phyloP scores from a whole-genome alignment of 1,140 invertebrate genomes.

The Drosophila paulistorum region DNA sequence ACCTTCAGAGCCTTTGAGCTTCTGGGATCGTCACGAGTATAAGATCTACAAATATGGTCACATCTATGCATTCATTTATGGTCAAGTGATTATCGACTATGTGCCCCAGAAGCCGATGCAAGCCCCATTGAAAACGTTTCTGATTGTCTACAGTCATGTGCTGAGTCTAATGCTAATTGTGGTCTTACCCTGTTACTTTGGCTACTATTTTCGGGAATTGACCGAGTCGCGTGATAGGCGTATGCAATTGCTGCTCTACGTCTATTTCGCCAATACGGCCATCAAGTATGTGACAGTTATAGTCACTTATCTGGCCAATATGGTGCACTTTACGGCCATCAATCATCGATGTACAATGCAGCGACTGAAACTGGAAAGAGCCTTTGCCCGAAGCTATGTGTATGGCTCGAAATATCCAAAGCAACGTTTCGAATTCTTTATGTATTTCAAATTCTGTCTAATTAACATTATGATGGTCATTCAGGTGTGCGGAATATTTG shows the following conservation, averaged over 20 bases:
- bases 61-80: conserved; percentile 69
- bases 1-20: conserved; percentile 29
- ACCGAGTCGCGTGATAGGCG: conserved; percentile 52
- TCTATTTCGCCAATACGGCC: conserved; percentile 65
- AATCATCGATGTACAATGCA: conserved; percentile 54
- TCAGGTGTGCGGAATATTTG: conserved; percentile 63
- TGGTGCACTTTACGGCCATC: conserved; percentile 62
- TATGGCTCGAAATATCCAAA: conserved; percentile 22
- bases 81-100: conserved; percentile 73
- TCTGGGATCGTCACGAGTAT: conserved; percentile 72
- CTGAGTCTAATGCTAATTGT: conserved; percentile 63
- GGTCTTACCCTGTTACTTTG: conserved; percentile 63
- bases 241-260: conserved; percentile 63
- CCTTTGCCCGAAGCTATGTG: conserved; percentile 32
- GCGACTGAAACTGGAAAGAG: conserved; percentile 49
- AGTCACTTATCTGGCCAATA: conserved; percentile 70
- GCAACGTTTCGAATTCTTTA: conserved; percentile 55
- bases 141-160: conserved; percentile 58
- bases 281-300: conserved; percentile 73
- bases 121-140: conserved; percentile 27
- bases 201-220: conserved; percentile 48
- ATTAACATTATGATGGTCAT: conserved; percentile 76
- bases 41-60: conserved; percentile 73
- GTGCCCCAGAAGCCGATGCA: conserved; percentile 53
- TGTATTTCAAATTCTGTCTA: conserved; percentile 72